These are phyloP conservation scores for Urosaurus nigricauda DNA, from an alignment of 2,797 vertebrate genomes.

Conservation along the genomic window DNA sequence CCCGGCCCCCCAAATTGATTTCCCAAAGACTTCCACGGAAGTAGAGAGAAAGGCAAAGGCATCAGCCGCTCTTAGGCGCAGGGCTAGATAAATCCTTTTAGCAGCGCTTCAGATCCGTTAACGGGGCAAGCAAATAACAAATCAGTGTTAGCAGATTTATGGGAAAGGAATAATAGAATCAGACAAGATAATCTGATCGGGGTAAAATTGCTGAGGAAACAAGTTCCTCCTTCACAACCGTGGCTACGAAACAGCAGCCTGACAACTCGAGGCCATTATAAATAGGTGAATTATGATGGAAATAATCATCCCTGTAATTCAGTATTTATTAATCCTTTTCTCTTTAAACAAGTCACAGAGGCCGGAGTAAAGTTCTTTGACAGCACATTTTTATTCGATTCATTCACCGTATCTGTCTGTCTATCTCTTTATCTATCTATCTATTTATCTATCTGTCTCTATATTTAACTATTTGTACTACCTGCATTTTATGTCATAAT, in stretches of 20 bases:
- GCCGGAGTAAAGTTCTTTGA: constrained; percentile 82
- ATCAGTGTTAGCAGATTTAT: constrained; percentile 83
- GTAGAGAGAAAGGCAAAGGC: constrained; percentile 69
- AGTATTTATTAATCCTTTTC: constrained; percentile 84
- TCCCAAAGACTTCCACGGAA: constrained; percentile 70
- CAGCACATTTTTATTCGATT: constrained; percentile 72
- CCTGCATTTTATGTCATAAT: constrained; percentile 86
- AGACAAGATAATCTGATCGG: constrained; percentile 84
- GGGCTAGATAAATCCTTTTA: constrained; percentile 83
- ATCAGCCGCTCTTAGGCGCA: constrained; percentile 71
- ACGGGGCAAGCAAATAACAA: constrained; percentile 82
- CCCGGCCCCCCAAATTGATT: constrained; percentile 68
- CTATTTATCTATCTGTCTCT: too few species aligned
- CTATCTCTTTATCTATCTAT: too few species aligned
- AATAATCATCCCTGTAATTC: constrained; percentile 81
- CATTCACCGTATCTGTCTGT: not conserved
- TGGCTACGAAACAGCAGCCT: constrained; percentile 75
- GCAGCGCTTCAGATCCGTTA: constrained; percentile 81
- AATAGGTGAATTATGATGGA: constrained; percentile 81
- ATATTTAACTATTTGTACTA: constrained; percentile 81
- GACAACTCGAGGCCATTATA: constrained; percentile 77
- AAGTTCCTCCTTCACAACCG: constrained; percentile 73
- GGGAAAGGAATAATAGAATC: constrained; percentile 86
- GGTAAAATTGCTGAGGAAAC: constrained; percentile 81
- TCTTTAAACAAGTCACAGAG: constrained; percentile 80